phyloP scores from a whole-genome alignment of 2,888 invertebrate species.

The Plagodis dolabraria region DNA sequence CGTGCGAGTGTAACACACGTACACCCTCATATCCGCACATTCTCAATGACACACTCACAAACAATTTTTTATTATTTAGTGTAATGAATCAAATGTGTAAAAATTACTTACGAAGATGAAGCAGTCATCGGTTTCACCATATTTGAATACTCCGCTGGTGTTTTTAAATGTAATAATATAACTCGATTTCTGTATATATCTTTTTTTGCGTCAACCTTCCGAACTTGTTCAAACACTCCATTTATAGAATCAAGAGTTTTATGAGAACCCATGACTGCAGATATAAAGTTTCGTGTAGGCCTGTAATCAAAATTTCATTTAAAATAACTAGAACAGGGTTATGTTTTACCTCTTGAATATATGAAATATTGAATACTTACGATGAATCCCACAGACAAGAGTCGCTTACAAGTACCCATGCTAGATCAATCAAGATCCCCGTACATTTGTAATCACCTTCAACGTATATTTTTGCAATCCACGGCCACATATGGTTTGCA shows the following conservation, averaged over 20 bases:
- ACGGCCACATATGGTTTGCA: conserved; percentile 83
- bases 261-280: conserved; percentile 88
- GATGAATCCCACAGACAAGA: conserved; percentile 76
- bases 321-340: neutral
- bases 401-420: conserved; percentile 87
- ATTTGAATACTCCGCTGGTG: conserved; percentile 84
- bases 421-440: conserved; percentile 87
- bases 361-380: conserved; percentile 26
- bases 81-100: neutral
- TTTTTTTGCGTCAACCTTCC: conserved; percentile 85
- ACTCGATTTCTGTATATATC: conserved; percentile 85
- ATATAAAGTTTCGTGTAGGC: conserved; percentile 82
- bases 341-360: neutral
- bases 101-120: conserved; percentile 72
- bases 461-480: conserved; percentile 89
- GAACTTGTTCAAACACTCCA: conserved; percentile 89
- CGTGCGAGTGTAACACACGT: too few species aligned
- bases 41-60: conserved; percentile 7
- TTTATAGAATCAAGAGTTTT: conserved; percentile 82
- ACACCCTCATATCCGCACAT: too few species aligned
- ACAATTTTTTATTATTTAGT: conserved; percentile 3
- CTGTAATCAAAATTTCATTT: conserved; percentile 61
- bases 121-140: conserved; percentile 88
- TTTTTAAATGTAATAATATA: conserved; percentile 86
- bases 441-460: conserved; percentile 89